A percentile compares a stretch with the other conserved stretches of the same genome.
These are phyloP conservation scores for Macropus fuliginosus DNA, from an alignment of 2,797 vertebrate species.

Conservation along the genomic window DNA sequence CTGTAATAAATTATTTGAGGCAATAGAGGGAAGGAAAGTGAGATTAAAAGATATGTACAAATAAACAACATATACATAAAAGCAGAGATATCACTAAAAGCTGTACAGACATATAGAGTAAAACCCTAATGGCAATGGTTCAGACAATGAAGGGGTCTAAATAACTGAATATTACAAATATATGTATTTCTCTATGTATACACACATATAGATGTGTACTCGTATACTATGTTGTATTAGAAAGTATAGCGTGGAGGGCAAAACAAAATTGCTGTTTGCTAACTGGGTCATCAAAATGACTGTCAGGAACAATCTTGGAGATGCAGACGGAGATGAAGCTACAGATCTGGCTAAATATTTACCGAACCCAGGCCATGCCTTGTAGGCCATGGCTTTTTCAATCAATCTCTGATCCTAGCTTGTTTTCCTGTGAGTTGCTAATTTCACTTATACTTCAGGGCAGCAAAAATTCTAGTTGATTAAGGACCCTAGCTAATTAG, in stretches of 20 bases:
- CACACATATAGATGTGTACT: accelerated
- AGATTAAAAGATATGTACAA: slow-evolving; percentile 43
- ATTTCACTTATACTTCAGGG: slow-evolving; percentile 5
- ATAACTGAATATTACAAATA: not conserved
- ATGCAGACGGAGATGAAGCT: not conserved
- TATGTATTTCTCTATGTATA: no score
- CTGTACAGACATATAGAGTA: not conserved
- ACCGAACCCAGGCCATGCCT: not conserved
- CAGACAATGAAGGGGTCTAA: slow-evolving; percentile 5
- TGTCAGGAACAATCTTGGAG: not conserved
- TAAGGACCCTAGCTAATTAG: not conserved
- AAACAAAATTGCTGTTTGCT: not conserved
- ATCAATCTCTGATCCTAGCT: slow-evolving; percentile 39
- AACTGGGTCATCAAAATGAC: not conserved
- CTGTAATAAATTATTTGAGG: not conserved
- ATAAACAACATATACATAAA: slow-evolving; percentile 7
- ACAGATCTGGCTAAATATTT: not conserved
- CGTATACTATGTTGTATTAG: not conserved
- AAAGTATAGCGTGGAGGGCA: slow-evolving; percentile 10
- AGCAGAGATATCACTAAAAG: not conserved
- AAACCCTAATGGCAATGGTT: not conserved
- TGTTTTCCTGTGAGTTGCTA: slow-evolving; percentile 25
- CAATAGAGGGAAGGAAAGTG: slow-evolving; percentile 15
- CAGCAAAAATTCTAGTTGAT: slow-evolving; percentile 25
- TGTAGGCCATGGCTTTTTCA: slow-evolving; percentile 28